phyloP scores from a whole-genome alignment of 2,888 invertebrate species.

The Pseudoips prasinana region DNA sequence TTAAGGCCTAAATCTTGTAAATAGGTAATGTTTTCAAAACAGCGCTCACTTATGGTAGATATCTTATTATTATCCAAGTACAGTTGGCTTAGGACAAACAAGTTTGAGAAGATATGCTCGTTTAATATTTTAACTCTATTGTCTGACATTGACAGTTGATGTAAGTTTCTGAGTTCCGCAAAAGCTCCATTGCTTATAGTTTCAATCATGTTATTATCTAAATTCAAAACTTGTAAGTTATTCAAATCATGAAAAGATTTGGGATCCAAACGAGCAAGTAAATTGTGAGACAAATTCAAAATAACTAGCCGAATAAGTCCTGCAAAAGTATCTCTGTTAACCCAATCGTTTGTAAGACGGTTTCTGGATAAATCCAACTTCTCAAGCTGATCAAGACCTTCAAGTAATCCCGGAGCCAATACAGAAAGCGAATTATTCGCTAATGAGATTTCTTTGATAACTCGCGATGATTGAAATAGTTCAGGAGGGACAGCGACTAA shows the following conservation, averaged over 20 bases:
- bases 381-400: slow-evolving; percentile 87
- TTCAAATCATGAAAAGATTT: slow-evolving; percentile 88
- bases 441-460: slow-evolving; percentile 87
- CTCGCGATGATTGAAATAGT: slow-evolving; percentile 87
- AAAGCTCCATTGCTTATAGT: slow-evolving; percentile 88
- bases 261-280: slow-evolving; percentile 85
- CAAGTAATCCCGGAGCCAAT: slow-evolving; percentile 88
- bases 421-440: slow-evolving; percentile 91
- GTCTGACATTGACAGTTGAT: slow-evolving; percentile 87
- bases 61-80: slow-evolving; percentile 88
- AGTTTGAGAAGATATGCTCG: slow-evolving; percentile 86
- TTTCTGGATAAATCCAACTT: slow-evolving; percentile 88
- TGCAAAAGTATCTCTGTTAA: slow-evolving; percentile 89
- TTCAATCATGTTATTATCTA: slow-evolving; percentile 88
- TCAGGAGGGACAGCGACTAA: slow-evolving; percentile 90
- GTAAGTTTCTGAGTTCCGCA: slow-evolving; percentile 87
- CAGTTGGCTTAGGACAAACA: slow-evolving; percentile 87
- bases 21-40: slow-evolving; percentile 89
- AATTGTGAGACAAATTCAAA: slow-evolving; percentile 88
- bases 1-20: slow-evolving; percentile 89
- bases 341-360: slow-evolving; percentile 88
- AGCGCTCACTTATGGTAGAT: slow-evolving; percentile 84
- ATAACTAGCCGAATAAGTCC: slow-evolving; percentile 87
- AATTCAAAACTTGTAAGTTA: slow-evolving; percentile 87
- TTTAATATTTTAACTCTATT: slow-evolving; percentile 86